Base-by-base conservation (phyloP, 2,797 vertebrate species). In the Mus spretus region DNA sequence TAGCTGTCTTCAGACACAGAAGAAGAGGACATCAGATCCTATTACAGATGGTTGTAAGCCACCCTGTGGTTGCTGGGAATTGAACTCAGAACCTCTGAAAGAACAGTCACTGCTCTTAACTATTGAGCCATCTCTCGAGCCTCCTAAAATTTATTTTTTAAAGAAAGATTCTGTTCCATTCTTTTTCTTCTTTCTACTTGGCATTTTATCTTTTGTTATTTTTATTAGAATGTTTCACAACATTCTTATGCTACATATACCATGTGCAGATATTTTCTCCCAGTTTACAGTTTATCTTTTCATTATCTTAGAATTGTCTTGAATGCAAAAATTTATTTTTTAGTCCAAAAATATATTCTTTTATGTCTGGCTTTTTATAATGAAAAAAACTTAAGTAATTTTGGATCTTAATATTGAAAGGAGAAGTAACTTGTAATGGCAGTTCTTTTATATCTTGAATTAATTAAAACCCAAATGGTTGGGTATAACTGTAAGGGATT, bases 371-470 rank as follows among this genome's bases (percentile, higher is more conserved):
- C 1, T 93, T 11, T 96, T 59, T 83, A 26, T 81, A 82, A 59
- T 96, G 53, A 79, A 85, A 94, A 96, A 81, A 12, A 59, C 22
- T 44, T 31, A 47, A 47, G 59, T 44, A 34, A 94, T 93, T 93
- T 92, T 93, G 59, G 47, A 78, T 95, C 92, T 96, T 92, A 17
- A 79, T 55, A 6, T 91, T 97, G 85, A 96, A 80, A 94, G 2
- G 13, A 91, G 22, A 55, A 26, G 22, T 72, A 34, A 28, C 40
- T 47, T 84, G 28, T 65, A 19, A 47, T 65, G 11, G 4, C 9
- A 22, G 34, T 31, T 84, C 15, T 65, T 84, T 59, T 47, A 12
- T 14, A 84, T 65, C 4, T 31, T 9, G 26, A 65, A 47, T 34
- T 44, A 47, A 31, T 28, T 37, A 63, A 65, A 31, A 31, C 9